Percentiles rank a stretch among this genome's conserved stretches.
phyloP scores from a whole-genome alignment of 2,888 invertebrate genomes.

The Scaptomyza caliginosa region DNA sequence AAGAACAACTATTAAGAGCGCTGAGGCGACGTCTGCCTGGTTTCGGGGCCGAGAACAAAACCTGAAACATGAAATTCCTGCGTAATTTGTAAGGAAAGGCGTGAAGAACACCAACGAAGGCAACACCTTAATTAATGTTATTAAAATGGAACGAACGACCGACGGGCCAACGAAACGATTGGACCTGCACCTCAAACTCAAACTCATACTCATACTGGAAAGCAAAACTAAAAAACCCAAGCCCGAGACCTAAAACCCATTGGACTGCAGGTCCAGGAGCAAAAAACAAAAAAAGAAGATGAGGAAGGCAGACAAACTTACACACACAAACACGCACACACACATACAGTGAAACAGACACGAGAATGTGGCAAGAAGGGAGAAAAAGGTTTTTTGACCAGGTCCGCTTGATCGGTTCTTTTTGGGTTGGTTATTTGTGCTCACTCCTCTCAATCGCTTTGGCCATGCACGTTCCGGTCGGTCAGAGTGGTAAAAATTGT shows the following conservation, averaged over 20 bases:
- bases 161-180: slow-evolving; percentile 56
- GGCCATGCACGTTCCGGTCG: slow-evolving; percentile 55
- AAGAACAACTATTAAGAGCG: slow-evolving; percentile 75
- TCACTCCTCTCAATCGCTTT: slow-evolving; percentile 57
- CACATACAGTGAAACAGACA: slow-evolving; percentile 6
- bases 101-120: slow-evolving; percentile 85
- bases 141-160: slow-evolving; percentile 82
- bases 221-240: slow-evolving; percentile 35
- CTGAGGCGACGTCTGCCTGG: slow-evolving; percentile 45
- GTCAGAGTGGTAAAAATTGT: slow-evolving; percentile 15
- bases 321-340: no score
- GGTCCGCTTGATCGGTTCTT: slow-evolving; percentile 45
- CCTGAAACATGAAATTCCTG: slow-evolving; percentile 84
- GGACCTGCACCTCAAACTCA: slow-evolving; percentile 59
- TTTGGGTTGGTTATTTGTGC: slow-evolving; percentile 47
- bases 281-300: slow-evolving; percentile 16
- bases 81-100: slow-evolving; percentile 84
- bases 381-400: slow-evolving; percentile 44
- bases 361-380: slow-evolving; percentile 60
- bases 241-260: slow-evolving; percentile 35
- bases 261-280: slow-evolving; percentile 51
- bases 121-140: slow-evolving; percentile 84
- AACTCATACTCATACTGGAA: slow-evolving; percentile 33
- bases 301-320: slow-evolving; percentile 41
- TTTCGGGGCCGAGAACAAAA: slow-evolving; percentile 62